Base-by-base conservation (phyloP, 2,113 vertebrate species). In the Halcyon malimbica region DNA sequence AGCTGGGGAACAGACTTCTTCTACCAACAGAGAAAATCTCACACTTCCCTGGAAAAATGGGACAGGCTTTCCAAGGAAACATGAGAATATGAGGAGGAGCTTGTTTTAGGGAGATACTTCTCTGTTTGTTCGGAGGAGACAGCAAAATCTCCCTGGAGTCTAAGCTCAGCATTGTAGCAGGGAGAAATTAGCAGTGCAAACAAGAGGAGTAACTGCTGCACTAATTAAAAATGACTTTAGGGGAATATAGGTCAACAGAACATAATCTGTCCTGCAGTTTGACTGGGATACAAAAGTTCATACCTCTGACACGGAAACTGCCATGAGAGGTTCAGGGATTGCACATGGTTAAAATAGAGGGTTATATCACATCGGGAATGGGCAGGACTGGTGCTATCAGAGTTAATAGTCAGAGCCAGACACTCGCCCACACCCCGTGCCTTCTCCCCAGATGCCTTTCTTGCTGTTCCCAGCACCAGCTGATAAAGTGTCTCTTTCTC, bases 401-500 rank as follows among this genome's bases (percentile, higher is more conserved):
- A 54, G 57, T 56, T 87, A 83, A 77, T 5, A 79, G 80, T 16
- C 2, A 3, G 74, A 92, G 86, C 53, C 81, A 93, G 83, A 63
- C 2, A 3, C 73, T 71, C 2, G 0, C 56, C 91, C 87, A 91
- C 56, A 69, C 94, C 93, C 80, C 0, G 1, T 0, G 24, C 80
- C 46, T 90, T 92, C 75, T 90, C n/a, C 54, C 28, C 74, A 59
- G 77, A 84, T 65, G 86, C 44, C 83, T 95, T 95, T 95, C 89
- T 93, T 0, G 0, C 64, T 90, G 35, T 63, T 94, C 94, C 95
- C 16, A 0, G 94, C 86, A 89, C 48, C 35, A 24, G 85, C 83
- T 91, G 91, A 95, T 37, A 77, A 95, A 62, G 69, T 25, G 0
- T 60, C 65, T 90, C 80, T 71, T 91, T 82, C 89, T 91, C 41